These are phyloP conservation scores for Grantiella picta DNA, from an alignment of 2,113 vertebrate species.

Conservation along the genomic window DNA sequence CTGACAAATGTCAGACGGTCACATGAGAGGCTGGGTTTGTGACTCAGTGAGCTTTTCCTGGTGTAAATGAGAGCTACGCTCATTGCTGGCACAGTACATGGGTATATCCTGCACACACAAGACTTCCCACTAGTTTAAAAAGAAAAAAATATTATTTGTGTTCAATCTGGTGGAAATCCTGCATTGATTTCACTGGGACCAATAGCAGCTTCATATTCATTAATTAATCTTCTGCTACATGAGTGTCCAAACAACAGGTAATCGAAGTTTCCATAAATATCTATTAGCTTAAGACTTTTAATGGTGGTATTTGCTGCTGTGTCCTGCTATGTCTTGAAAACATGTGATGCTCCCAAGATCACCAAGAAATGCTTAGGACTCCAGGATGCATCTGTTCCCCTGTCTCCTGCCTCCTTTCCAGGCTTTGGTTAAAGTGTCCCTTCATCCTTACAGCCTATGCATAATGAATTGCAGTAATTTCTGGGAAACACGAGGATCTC, in stretches of 20 bases:
- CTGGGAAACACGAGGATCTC: accelerated
- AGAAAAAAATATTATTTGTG: background rate
- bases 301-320: background rate
- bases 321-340: background rate
- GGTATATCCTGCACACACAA: background rate
- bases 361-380: background rate
- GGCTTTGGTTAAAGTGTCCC: background rate
- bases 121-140: background rate
- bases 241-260: background rate
- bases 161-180: background rate
- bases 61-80: background rate
- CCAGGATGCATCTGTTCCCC: background rate
- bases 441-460: background rate
- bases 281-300: background rate
- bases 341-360: background rate
- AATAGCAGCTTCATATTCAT: background rate
- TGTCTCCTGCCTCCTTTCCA: background rate
- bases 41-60: background rate
- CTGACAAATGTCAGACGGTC: background rate
- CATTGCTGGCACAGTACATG: background rate
- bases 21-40: background rate
- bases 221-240: background rate
- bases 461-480: background rate
- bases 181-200: background rate
- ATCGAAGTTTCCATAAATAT: background rate